Conservation (phyloP, 2,888 invertebrate genomes). For the Tenthredo mesomela region DNA sequence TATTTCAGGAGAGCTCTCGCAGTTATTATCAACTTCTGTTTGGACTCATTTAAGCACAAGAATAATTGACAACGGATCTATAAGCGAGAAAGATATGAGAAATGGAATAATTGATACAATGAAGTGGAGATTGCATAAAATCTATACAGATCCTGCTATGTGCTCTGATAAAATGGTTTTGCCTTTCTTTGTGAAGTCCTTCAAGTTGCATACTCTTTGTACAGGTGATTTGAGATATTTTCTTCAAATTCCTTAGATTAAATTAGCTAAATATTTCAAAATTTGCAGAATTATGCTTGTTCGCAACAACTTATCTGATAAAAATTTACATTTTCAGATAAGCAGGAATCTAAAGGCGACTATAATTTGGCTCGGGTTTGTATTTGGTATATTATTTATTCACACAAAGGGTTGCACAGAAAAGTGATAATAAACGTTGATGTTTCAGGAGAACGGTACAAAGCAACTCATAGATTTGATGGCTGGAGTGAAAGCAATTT, state of each 20-base stretch:
- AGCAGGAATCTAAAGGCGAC: not conserved
- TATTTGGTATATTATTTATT: not conserved
- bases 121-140: constrained; percentile 64
- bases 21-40: constrained; percentile 55
- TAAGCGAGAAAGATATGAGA: constrained; percentile 18
- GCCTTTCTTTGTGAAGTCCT: constrained; percentile 62
- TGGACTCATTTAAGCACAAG: constrained; percentile 58
- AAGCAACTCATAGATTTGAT: constrained; percentile 51
- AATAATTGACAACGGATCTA: constrained; percentile 25
- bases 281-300: too few relatives aligned
- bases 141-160: constrained; percentile 67
- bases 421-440: constrained; percentile 52
- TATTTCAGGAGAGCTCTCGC: constrained; percentile 60
- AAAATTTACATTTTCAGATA: constrained; percentile 19
- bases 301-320: not conserved
- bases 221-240: constrained; percentile 55
- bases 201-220: constrained; percentile 55
- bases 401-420: not conserved
- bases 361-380: not conserved
- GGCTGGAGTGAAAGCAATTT: constrained; percentile 55
- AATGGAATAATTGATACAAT: constrained; percentile 42
- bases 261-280: not conserved
- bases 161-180: constrained; percentile 62
- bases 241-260: constrained; percentile 6
- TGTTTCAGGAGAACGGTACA: constrained; percentile 19